Conservation (phyloP, 2,113 vertebrate genomes). For the human (Homo sapiens) region GRCh38 chr4:33475501-33476000, state of each 20-base stretch:
- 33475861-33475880: background rate
- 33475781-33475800: slow-evolving; percentile 3
- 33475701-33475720: background rate
- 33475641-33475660: background rate
- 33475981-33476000: background rate
- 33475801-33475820: background rate
- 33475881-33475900: background rate
- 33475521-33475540: background rate
- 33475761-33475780: background rate
- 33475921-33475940: background rate
- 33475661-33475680: background rate
- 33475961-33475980: slow-evolving; percentile 34
- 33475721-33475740: background rate
- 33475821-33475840: background rate
- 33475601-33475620: background rate
- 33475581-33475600: background rate
- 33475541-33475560: background rate
- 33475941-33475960: slow-evolving; percentile 5
- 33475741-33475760: background rate
- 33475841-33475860: background rate
- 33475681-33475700: too few relatives aligned
- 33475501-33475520: background rate
- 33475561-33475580: background rate
- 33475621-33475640: background rate
- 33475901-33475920: background rate